phyloP scores from a whole-genome alignment of 2,113 vertebrate species.

The Fulica atra region DNA sequence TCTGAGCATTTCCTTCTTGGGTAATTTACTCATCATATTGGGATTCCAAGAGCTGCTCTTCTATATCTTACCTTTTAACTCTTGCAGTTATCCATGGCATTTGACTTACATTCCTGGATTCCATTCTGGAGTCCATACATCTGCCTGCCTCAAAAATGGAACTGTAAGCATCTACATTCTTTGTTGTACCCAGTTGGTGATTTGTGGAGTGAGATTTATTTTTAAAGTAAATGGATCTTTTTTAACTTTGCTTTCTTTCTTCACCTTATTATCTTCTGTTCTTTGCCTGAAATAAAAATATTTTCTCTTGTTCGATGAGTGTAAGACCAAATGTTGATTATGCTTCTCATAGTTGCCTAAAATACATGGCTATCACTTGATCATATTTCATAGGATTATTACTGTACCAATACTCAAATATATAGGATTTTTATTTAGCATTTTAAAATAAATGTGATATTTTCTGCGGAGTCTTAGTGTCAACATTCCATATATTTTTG shows the following conservation, averaged over 20 bases:
- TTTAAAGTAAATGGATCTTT: background rate
- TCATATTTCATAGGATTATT: background rate
- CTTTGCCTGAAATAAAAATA: background rate
- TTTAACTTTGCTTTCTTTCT: background rate
- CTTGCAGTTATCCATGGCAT: background rate
- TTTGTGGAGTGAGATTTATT: background rate
- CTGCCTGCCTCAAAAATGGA: background rate
- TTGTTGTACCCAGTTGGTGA: background rate
- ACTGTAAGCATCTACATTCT: background rate
- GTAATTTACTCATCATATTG: background rate
- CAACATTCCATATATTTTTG: background rate
- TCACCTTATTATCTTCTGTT: background rate
- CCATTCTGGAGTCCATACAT: background rate
- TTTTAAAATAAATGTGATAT: background rate
- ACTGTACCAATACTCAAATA: background rate
- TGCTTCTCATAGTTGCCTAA: background rate
- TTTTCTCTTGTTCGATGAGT: background rate
- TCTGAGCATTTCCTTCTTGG: background rate
- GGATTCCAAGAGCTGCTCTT: background rate
- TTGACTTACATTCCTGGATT: background rate
- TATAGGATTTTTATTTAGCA: background rate
- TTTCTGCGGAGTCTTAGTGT: background rate
- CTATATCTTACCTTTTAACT: background rate
- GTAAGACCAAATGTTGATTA: background rate
- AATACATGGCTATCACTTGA: background rate